Evolutionary conservation across 2,888 invertebrate species (phyloP).

Genomic region (Therioaphis trifolii): DNA sequence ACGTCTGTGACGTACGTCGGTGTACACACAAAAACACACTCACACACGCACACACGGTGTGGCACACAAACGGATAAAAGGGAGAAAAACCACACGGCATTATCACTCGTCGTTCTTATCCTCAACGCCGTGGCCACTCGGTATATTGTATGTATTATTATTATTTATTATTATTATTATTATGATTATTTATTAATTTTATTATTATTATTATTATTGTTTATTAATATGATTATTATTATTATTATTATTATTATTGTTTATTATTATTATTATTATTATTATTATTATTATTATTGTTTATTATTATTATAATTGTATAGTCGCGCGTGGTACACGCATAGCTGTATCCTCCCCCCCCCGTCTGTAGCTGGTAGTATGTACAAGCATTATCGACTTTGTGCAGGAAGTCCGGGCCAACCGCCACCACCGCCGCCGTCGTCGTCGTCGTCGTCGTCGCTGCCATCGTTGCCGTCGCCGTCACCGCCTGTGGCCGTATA

Average conservation of each 20-base stretch:
- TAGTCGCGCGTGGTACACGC: not conserved
- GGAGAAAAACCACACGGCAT: not conserved
- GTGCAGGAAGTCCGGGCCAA: constrained; percentile 27
- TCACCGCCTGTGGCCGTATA: not conserved
- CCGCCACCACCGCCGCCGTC: not conserved
- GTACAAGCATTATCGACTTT: constrained; percentile 47
- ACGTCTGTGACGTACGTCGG: too few species aligned
- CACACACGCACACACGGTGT: not conserved
- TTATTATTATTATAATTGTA: too few species aligned
- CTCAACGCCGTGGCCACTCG: not conserved
- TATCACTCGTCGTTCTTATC: not conserved
- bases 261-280: too few species aligned
- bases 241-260: not conserved
- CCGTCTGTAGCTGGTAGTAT: too few species aligned
- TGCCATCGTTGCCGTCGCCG: too few species aligned
- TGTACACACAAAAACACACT: too few species aligned
- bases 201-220: too few species aligned
- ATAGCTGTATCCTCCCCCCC: too few species aligned
- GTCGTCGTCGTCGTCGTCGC: not conserved
- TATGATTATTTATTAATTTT: too few species aligned
- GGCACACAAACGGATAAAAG: not conserved
- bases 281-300: not conserved
- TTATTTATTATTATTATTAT: too few species aligned
- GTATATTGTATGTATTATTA: too few species aligned
- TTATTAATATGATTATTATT: too few species aligned